A percentile compares a stretch with the other conserved stretches of the same genome.
Evolutionary conservation across 2,797 vertebrate species (phyloP).

Genomic region (Phyllotis vaccarum): DNA sequence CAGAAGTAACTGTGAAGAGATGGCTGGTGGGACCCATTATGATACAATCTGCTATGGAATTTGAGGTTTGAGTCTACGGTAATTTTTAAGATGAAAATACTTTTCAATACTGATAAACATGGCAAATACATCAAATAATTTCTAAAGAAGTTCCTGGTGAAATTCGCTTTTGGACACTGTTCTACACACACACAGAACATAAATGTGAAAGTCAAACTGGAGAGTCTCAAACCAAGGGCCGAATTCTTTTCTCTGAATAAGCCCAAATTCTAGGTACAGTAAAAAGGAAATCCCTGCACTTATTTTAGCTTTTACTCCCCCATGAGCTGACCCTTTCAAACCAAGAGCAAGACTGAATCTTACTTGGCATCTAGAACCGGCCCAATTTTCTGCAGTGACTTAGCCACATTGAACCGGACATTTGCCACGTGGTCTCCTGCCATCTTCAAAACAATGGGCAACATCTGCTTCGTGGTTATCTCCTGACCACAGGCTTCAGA

Average conservation of each 20-base stretch:
- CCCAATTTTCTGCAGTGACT: constrained; percentile 95
- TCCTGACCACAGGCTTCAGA: constrained; percentile 95
- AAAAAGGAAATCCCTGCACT: not conserved
- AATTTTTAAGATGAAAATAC: constrained; percentile 44
- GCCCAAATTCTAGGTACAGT: not conserved
- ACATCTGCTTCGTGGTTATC: constrained; percentile 96
- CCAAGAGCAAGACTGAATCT: constrained; percentile 66
- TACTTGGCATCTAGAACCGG: constrained; percentile 93
- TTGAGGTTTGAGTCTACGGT: not conserved
- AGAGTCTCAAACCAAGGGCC: not conserved
- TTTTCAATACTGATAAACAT: constrained; percentile 41
- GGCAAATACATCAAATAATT: constrained; percentile 34
- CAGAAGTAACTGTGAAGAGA: constrained; percentile 51
- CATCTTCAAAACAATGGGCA: constrained; percentile 95
- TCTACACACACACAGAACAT: not conserved
- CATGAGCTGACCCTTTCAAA: constrained; percentile 27
- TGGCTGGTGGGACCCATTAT: not conserved
- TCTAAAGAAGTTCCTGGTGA: constrained; percentile 35
- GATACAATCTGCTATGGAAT: not conserved
- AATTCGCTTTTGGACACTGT: constrained; percentile 22
- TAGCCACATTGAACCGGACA: constrained; percentile 96
- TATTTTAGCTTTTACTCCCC: constrained; percentile 7
- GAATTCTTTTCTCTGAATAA: constrained; percentile 43
- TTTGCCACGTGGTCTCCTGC: constrained; percentile 96
- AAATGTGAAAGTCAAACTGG: not conserved